Evolutionary conservation across 64 coral and sea anemone genomes (phyloP), one percentile per base, ranked within the genome.

Genomic region (Hydrozoanthus tunicans): DNA sequence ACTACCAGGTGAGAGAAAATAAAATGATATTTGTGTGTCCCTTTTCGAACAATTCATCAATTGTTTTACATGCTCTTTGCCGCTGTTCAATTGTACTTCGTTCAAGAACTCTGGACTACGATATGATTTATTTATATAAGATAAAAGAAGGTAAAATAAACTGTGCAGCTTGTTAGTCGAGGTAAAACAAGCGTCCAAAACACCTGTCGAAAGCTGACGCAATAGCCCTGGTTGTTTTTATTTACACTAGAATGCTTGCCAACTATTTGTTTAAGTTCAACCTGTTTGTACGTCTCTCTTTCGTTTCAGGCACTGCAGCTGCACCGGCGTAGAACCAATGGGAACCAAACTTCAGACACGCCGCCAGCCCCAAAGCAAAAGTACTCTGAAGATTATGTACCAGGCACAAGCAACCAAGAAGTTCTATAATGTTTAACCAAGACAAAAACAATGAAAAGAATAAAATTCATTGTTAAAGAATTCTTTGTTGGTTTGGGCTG

Each of bases 1-100:
- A 95, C 78, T 98, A 93, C 56, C 91, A 98, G 93, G 96, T 82
- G 6, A 10, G 59, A 54, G 20, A 6, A 14, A 57, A 11, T 11
- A 43, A 43, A 43, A 43, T 43, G 32, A 43, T 43, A 43, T 43
- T 43, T 43, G 32, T 43, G 32, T 43, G 32, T 43, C 32, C 32
- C 32, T 43, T 43, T 43, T 43, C 32, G 32, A 43, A 43, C 32
- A 43, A 43, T 43, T 43, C 32, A 43, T 43, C 32, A 43, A 43
- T 43, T 43, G 32, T 43, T 43, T 43, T 43, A 0, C 32, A 0
- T 43, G 32, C 32, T 43, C 32, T 43, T 1, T 43, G 32, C 32
- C 32, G 32, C 32, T 43, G 32, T 43, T 43, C 32, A 43, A 43
- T 43, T 43, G 32, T 43, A 43, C 32, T 43, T 2, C 32, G 32